Evolutionary conservation across 2,797 vertebrate genomes (phyloP), one percentile per base, ranked within the genome.

Genomic region (Leptoclinus maculatus): DNA sequence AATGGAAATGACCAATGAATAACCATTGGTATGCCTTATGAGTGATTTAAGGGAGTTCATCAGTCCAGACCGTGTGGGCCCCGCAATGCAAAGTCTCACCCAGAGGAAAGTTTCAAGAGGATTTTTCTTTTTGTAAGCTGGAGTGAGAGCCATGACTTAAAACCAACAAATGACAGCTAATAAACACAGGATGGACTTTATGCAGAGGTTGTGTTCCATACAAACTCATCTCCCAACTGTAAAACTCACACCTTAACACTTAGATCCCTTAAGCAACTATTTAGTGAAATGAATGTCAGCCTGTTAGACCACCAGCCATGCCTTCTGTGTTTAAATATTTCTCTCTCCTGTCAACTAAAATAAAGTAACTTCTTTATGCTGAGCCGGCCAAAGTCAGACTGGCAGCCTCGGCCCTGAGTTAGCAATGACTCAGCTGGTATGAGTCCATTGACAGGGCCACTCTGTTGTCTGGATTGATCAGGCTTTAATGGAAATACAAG

Each of bases 381-480:
- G 41, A 71, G 71, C 56, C n/a, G 57, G 49, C 47, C 41, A 23
- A 82, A 76, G 41, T 23, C 21, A 65, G 58, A 66, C 54, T 62
- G 76, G 56, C 73, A 79, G 34, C 41, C n/a, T 21, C 14, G 10
- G 45, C 74, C 39, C 23, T 8, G 58, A 79, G 78, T 81, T 68
- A 76, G 67, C 62, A 14, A 67, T 77, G 69, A 86, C 73, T 84
- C 83, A 76, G 69, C 56, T 1, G 0, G 27, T 56, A 54, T 60
- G 67, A 39, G 19, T 62, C 36, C 41, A 72, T 65, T 25, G 80
- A 83, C 51, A 49, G 68, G 38, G 53, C n/a, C 38, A 65, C 36
- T 85, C 69, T 53, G 75, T 70, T 76, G 86, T 71, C 83, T 65
- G 74, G 65, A 88, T 47, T 89, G 74, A 86, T 88, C 78, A 77